These are phyloP conservation scores for Drosophila pseudotalamancana DNA, from an alignment of 2,888 invertebrate genomes.

Conservation along the genomic window DNA sequence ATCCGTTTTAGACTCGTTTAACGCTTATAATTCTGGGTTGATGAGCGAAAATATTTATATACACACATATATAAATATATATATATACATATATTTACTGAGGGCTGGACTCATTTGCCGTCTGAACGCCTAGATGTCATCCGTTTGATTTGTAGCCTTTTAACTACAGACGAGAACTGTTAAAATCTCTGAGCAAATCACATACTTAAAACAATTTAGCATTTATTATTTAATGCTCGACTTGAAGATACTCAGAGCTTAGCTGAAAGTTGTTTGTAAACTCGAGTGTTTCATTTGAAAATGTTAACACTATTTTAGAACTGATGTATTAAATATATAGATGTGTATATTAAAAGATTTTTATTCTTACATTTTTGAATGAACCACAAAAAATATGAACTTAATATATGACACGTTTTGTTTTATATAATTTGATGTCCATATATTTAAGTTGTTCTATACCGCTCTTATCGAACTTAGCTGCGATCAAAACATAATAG, in stretches of 20 bases:
- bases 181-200: conserved; percentile 5
- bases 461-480: too few relatives aligned
- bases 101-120: conserved; percentile 25
- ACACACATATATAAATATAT: neutral
- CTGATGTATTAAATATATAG: too few relatives aligned
- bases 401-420: too few relatives aligned
- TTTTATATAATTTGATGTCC: too few relatives aligned
- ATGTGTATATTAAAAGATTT: too few relatives aligned
- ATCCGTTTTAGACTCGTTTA: neutral
- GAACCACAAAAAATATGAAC: too few relatives aligned
- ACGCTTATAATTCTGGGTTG: neutral
- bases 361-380: too few relatives aligned
- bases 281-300: too few relatives aligned
- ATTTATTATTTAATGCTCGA: neutral
- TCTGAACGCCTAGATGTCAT: conserved; percentile 19
- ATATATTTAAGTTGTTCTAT: too few relatives aligned
- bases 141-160: conserved; percentile 26
- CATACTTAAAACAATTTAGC: neutral
- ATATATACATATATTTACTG: neutral
- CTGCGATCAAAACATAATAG: too few relatives aligned
- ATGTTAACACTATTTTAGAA: too few relatives aligned
- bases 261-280: too few relatives aligned
- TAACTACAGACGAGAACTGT: conserved; percentile 2
- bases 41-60: conserved; percentile 1
- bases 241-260: neutral